These are phyloP conservation scores for Pelobates fuscus DNA, from an alignment of 2,113 vertebrate genomes.

Conservation along the genomic window DNA sequence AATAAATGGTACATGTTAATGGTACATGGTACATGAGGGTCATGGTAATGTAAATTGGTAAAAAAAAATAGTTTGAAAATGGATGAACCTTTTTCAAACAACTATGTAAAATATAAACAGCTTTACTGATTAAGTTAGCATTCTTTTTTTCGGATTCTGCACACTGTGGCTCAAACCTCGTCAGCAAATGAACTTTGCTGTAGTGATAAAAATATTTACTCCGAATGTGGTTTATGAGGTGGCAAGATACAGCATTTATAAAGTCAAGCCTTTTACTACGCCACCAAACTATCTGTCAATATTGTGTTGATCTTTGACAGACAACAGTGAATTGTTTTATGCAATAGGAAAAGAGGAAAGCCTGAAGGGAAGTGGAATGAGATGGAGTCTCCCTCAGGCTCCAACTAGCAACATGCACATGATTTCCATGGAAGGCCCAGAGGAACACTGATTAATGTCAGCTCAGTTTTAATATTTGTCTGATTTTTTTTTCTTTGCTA, in stretches of 20 bases:
- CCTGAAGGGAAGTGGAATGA: conserved; percentile 42
- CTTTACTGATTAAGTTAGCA: no score
- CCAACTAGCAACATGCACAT: conserved; percentile 44
- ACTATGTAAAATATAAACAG: no score
- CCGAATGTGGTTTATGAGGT: no score
- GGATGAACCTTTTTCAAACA: no score
- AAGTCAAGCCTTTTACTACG: conserved; percentile 18
- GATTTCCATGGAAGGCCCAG: conserved; percentile 45
- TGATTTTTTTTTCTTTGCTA: conserved; percentile 34
- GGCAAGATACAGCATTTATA: background rate
- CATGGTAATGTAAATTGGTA: no score
- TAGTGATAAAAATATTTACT: no score
- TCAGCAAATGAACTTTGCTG: no score
- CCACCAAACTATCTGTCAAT: conserved; percentile 38
- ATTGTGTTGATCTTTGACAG: conserved; percentile 25
- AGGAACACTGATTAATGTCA: conserved; percentile 47
- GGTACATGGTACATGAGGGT: no score
- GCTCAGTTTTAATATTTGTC: conserved; percentile 41
- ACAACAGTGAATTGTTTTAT: conserved; percentile 44
- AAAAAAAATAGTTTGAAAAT: no score
- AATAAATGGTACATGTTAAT: no score
- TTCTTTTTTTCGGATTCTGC: no score
- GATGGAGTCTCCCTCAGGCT: conserved; percentile 46
- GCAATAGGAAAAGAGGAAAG: conserved; percentile 44
- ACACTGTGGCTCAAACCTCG: no score